These are phyloP conservation scores for Mormoops blainvillei DNA, from an alignment of 2,113 vertebrate species.

Conservation along the genomic window DNA sequence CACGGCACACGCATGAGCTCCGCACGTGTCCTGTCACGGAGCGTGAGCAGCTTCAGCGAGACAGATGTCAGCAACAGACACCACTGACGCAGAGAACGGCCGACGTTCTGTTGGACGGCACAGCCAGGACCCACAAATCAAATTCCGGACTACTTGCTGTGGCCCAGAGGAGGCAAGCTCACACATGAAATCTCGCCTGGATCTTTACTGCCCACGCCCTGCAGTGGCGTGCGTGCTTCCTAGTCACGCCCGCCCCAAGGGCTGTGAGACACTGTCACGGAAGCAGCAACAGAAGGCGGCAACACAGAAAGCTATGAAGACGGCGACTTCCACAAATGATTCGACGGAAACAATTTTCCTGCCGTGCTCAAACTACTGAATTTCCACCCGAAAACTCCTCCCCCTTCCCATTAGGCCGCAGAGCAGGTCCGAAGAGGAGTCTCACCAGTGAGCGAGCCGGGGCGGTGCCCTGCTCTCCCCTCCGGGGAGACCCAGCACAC, in stretches of 20 bases:
- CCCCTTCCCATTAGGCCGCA: accelerated
- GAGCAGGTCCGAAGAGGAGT: accelerated
- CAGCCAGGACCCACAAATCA: background rate
- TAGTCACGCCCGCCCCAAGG: background rate
- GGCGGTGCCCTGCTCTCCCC: background rate
- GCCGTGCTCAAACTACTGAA: accelerated
- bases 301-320: background rate
- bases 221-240: background rate
- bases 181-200: background rate
- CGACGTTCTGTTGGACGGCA: background rate
- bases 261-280: background rate
- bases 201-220: accelerated
- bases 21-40: no score
- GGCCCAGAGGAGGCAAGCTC: background rate
- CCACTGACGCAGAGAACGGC: background rate
- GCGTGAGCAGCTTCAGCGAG: background rate
- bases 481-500: background rate
- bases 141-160: background rate
- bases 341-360: background rate
- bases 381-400: background rate
- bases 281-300: background rate
- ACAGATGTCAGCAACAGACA: background rate
- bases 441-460: accelerated
- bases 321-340: background rate
- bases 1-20: no score